phyloP scores from a whole-genome alignment of 2,888 invertebrate species.

The Drosophila paranaensis region DNA sequence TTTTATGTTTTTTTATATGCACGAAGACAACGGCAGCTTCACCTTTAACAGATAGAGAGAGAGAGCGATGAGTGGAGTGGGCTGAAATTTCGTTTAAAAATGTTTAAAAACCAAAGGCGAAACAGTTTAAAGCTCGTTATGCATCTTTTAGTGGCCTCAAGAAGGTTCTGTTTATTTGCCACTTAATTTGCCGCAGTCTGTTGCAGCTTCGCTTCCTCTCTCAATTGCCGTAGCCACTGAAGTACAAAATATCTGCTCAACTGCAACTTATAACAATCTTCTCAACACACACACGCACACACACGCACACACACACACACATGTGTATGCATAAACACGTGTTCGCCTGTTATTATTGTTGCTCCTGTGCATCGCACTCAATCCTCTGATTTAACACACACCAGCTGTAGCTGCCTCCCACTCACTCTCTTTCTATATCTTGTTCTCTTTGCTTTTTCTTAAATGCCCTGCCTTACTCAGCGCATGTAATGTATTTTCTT shows the following conservation, averaged over 20 bases:
- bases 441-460: conserved; percentile 12
- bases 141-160: conserved; percentile 67
- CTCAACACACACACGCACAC: conserved; percentile 1
- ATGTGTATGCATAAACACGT: conserved; percentile 75
- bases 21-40: conserved; percentile 14
- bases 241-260: conserved; percentile 77
- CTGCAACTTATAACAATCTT: conserved; percentile 63
- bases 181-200: conserved; percentile 78
- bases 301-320: conserved; percentile 21
- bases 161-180: conserved; percentile 77
- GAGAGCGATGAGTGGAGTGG: neutral
- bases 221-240: conserved; percentile 63
- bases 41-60: conserved; percentile 3
- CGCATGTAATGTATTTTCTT: conserved; percentile 18
- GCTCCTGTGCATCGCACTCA: conserved; percentile 29
- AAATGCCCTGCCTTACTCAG: conserved; percentile 20
- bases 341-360: conserved; percentile 44
- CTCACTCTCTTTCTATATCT: neutral
- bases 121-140: conserved; percentile 74
- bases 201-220: conserved; percentile 38
- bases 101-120: conserved; percentile 48
- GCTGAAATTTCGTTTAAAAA: conserved; percentile 41
- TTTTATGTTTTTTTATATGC: conserved; percentile 62
- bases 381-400: conserved; percentile 26
- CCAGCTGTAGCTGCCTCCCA: neutral